Conservation (phyloP, 2,113 vertebrate species). For the Cinclus cinclus region DNA sequence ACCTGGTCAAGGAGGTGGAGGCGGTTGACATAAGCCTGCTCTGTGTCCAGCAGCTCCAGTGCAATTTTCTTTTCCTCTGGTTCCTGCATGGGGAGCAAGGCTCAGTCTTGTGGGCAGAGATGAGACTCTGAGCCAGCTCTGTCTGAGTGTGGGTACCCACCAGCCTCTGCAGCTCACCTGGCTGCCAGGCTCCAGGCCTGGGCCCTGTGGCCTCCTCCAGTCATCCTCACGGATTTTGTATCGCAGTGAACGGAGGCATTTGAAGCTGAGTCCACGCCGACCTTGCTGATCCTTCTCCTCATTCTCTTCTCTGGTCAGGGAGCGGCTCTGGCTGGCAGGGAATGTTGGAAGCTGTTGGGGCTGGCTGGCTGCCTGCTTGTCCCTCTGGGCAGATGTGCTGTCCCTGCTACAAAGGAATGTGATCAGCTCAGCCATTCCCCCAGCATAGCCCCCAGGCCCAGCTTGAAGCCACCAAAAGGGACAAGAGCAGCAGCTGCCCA, state of each 20-base stretch:
- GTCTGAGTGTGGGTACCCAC: background rate
- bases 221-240: constrained; percentile 28
- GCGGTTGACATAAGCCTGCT: constrained; percentile 83
- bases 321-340: background rate
- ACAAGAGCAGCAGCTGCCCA: background rate
- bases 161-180: background rate
- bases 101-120: background rate
- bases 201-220: constrained; percentile 63
- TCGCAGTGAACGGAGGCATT: constrained; percentile 68
- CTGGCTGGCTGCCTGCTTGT: background rate
- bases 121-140: background rate
- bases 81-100: constrained; percentile 34
- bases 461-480: background rate
- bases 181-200: background rate
- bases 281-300: background rate
- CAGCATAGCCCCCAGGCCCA: background rate
- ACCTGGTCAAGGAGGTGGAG: constrained; percentile 88
- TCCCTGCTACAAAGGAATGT: background rate
- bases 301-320: background rate
- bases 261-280: constrained; percentile 48
- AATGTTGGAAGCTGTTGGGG: background rate
- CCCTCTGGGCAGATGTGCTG: background rate
- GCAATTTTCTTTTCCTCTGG: constrained; percentile 80
- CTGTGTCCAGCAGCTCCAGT: constrained; percentile 85
- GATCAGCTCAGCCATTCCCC: background rate